These are phyloP conservation scores for Nansenia antarctica DNA, from an alignment of 2,113 vertebrate genomes.

Conservation along the genomic window DNA sequence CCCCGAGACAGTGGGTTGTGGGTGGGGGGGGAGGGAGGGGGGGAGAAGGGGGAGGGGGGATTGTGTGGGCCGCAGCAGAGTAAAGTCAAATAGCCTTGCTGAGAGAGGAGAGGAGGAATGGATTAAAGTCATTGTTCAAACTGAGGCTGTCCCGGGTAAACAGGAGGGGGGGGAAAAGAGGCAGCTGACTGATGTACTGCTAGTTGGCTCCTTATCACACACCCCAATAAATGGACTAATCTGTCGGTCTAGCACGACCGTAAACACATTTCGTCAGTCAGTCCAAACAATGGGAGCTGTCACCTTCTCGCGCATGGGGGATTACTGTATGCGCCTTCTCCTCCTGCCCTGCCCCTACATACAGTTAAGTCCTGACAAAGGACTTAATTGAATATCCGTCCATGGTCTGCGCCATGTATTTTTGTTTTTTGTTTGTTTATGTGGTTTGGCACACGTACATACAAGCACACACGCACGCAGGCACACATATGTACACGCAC, in stretches of 20 bases:
- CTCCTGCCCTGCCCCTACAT: slow-evolving; percentile 67
- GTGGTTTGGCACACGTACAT: slow-evolving; percentile 29
- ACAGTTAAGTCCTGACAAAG: slow-evolving; percentile 71
- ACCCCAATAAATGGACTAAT: slow-evolving; percentile 75
- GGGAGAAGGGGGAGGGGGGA: slow-evolving; percentile 23
- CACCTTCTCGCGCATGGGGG: slow-evolving; percentile 74
- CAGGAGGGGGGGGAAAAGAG: slow-evolving; percentile 47
- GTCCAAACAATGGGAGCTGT: slow-evolving; percentile 74
- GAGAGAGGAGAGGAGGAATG: slow-evolving; percentile 62
- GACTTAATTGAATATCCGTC: slow-evolving; percentile 75
- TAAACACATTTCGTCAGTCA: slow-evolving; percentile 78
- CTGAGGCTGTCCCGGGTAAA: slow-evolving; percentile 40
- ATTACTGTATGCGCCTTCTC: slow-evolving; percentile 79
- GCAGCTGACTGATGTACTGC: slow-evolving; percentile 63
- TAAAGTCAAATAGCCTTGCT: slow-evolving; percentile 72
- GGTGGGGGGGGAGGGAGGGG: not conserved
- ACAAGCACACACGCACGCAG: slow-evolving; percentile 17
- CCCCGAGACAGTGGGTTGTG: no score
- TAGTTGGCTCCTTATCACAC: slow-evolving; percentile 70
- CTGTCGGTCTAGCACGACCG: slow-evolving; percentile 73
- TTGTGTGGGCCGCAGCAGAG: slow-evolving; percentile 70
- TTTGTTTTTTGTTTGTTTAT: not conserved
- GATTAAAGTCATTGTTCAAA: slow-evolving; percentile 78
- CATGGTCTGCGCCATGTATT: slow-evolving; percentile 48
- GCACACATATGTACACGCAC: slow-evolving; percentile 1